Conservation (phyloP, 1,140 invertebrate species). For the Lepidotrigona ventralis region DNA sequence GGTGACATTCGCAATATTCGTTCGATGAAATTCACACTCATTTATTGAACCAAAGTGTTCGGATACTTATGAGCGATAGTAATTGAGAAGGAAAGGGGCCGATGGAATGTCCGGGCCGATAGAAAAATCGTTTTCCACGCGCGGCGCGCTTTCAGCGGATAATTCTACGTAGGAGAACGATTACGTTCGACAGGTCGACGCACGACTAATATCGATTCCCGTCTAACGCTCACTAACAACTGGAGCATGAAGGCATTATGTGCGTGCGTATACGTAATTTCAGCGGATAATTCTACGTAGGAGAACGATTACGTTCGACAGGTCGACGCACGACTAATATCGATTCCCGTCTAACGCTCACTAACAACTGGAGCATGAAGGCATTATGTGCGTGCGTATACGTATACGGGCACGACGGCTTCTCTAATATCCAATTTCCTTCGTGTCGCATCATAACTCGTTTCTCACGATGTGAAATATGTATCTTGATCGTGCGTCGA, state of each 20-base stretch:
- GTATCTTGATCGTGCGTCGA: slow-evolving; percentile 4
- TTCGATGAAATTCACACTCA: background rate
- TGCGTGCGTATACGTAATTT: slow-evolving; percentile 33
- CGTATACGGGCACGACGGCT: slow-evolving; percentile 36
- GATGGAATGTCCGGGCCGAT: slow-evolving; percentile 8
- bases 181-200: slow-evolving; percentile 61
- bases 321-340: slow-evolving; percentile 61
- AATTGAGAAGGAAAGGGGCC: background rate
- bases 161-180: slow-evolving; percentile 48
- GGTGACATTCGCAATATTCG: background rate
- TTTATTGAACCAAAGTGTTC: background rate
- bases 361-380: slow-evolving; percentile 66
- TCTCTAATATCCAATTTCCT: slow-evolving; percentile 60
- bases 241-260: slow-evolving; percentile 65
- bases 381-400: slow-evolving; percentile 48
- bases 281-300: slow-evolving; percentile 51
- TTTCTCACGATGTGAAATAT: slow-evolving; percentile 40
- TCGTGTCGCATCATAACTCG: slow-evolving; percentile 27
- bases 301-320: slow-evolving; percentile 53
- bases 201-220: slow-evolving; percentile 60
- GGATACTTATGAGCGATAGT: background rate
- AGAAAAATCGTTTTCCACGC: background rate
- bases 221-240: slow-evolving; percentile 62
- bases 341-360: slow-evolving; percentile 60
- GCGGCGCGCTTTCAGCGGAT: slow-evolving; percentile 33